Conservation (phyloP, 2,888 invertebrate species). For the Cephus rjabovi region DNA sequence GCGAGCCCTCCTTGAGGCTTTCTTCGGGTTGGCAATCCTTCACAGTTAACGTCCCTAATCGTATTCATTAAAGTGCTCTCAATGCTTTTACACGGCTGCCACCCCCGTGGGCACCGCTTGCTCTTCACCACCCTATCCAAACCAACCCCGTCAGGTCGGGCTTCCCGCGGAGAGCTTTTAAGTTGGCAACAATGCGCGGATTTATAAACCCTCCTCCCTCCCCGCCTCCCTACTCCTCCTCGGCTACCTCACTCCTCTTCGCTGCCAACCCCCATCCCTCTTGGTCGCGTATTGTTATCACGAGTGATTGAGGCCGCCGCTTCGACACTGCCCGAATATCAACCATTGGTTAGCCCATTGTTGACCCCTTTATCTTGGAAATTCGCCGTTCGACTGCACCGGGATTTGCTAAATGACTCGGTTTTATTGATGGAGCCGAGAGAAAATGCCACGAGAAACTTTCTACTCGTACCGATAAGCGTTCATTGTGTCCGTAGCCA, state of each 20-base stretch:
- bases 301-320: slow-evolving; percentile 62
- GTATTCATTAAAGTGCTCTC: slow-evolving; percentile 65
- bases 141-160: slow-evolving; percentile 7
- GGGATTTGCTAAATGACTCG: slow-evolving; percentile 60
- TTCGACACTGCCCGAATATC: slow-evolving; percentile 66
- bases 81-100: slow-evolving; percentile 60
- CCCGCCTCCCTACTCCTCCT: background rate
- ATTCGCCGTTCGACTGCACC: slow-evolving; percentile 42
- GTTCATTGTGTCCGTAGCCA: slow-evolving; percentile 36
- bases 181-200: slow-evolving; percentile 66
- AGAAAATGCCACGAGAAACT: slow-evolving; percentile 28
- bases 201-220: slow-evolving; percentile 58
- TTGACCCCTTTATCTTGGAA: slow-evolving; percentile 65
- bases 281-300: slow-evolving; percentile 58
- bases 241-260: background rate
- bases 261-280: background rate
- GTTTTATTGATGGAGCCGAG: slow-evolving; percentile 62
- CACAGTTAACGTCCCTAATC: slow-evolving; percentile 63
- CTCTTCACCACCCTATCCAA: slow-evolving; percentile 41
- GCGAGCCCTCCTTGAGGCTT: slow-evolving; percentile 35
- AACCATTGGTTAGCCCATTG: slow-evolving; percentile 62
- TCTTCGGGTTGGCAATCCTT: slow-evolving; percentile 57
- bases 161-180: slow-evolving; percentile 52
- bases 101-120: slow-evolving; percentile 39
- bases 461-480: slow-evolving; percentile 43